Evolutionary conservation across 2,797 vertebrate species (phyloP).

Genomic region (Enteromius treurensis): DNA sequence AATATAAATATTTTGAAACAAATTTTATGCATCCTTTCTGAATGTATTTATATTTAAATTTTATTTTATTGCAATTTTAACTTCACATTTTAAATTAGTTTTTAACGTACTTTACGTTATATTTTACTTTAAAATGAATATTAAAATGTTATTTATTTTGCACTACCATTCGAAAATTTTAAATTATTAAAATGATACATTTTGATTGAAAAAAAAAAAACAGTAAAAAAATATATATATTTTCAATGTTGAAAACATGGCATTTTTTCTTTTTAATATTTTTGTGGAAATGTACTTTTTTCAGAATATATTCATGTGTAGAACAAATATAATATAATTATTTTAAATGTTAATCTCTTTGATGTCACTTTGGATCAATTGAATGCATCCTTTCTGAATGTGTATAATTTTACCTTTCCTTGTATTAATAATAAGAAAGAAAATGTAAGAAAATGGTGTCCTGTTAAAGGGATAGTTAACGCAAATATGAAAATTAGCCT

Average conservation of each 20-base stretch:
- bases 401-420: background rate
- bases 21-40: background rate
- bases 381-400: background rate
- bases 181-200: background rate
- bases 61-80: background rate
- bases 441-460: background rate
- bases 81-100: background rate
- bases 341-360: background rate
- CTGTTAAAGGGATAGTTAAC: background rate
- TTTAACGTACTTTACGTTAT: background rate
- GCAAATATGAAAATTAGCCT: too few species aligned
- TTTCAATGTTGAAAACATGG: too few species aligned
- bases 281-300: too few species aligned
- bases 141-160: background rate
- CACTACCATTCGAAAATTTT: background rate
- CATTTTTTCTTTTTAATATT: too few species aligned
- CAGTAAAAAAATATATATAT: too few species aligned
- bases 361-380: background rate
- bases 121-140: background rate
- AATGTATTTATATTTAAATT: background rate
- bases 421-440: background rate
- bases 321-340: background rate
- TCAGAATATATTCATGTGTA: too few species aligned
- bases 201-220: background rate
- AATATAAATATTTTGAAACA: too few species aligned